A percentile compares a stretch with the other conserved stretches of the same genome.
Conservation (phyloP, 2,888 invertebrate species). For the Leucozona laternaria region DNA sequence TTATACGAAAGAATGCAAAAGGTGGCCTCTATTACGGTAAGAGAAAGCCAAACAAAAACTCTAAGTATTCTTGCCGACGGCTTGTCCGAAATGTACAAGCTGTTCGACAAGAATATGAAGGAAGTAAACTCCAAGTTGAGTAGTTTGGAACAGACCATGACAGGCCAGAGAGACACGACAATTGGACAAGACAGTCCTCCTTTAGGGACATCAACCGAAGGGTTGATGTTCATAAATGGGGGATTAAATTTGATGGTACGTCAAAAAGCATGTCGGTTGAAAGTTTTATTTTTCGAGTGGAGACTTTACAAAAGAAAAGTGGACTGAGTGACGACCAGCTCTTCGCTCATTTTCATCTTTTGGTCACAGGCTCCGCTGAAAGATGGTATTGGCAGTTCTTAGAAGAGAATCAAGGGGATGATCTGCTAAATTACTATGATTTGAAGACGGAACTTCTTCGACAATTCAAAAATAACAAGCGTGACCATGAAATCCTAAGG, state of each 20-base stretch:
- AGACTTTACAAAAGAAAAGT: slow-evolving; percentile 3
- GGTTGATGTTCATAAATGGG: slow-evolving; percentile 20
- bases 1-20: not conserved
- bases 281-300: slow-evolving; percentile 14
- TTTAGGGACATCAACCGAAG: not conserved
- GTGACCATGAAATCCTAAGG: not conserved
- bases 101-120: not conserved
- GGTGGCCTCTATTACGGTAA: not conserved
- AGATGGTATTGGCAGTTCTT: slow-evolving; percentile 12
- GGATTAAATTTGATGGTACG: slow-evolving; percentile 12
- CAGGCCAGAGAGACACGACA: not conserved
- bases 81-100: not conserved
- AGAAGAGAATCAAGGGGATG: not conserved
- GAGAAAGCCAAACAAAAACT: not conserved
- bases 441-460: too few species aligned
- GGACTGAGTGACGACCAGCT: not conserved
- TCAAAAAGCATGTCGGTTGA: not conserved
- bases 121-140: not conserved
- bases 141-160: not conserved
- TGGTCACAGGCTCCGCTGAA: slow-evolving; percentile 2
- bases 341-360: not conserved
- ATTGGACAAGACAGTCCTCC: not conserved
- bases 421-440: not conserved
- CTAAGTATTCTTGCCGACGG: not conserved
- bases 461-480: not conserved